These are phyloP conservation scores for Eospalax fontanierii DNA, from an alignment of 2,797 vertebrate species.

Conservation along the genomic window DNA sequence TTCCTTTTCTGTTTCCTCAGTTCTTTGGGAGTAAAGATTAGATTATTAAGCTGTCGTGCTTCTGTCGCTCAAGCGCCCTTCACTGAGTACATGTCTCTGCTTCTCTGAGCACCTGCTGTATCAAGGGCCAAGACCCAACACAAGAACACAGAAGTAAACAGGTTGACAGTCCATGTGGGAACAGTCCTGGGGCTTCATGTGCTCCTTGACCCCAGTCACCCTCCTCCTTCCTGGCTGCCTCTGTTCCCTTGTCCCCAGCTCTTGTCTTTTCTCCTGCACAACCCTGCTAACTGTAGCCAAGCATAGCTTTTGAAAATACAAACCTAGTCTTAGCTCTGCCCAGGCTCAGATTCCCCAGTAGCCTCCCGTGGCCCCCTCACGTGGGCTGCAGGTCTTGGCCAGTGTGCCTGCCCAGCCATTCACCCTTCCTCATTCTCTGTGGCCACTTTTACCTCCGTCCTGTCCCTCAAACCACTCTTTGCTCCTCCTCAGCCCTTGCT, in stretches of 20 bases:
- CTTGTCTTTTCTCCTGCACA: background rate
- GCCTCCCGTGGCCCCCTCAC: background rate
- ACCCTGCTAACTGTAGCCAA: background rate
- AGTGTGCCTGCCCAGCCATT: background rate
- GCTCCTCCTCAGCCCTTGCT: background rate
- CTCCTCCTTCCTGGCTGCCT: background rate
- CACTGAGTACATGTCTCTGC: background rate
- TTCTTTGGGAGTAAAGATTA: background rate
- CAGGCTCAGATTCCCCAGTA: background rate
- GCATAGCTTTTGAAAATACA: background rate
- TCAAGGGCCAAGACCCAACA: no score
- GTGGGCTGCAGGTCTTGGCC: background rate
- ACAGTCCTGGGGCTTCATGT: accelerated
- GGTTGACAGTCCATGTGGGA: background rate
- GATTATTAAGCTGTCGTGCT: background rate
- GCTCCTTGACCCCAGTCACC: background rate
- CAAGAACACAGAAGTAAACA: background rate
- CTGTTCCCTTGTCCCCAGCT: background rate
- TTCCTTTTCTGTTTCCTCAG: background rate
- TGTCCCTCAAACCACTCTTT: background rate
- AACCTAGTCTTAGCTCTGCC: background rate
- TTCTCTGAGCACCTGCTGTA: background rate
- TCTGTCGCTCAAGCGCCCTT: background rate
- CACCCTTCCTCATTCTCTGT: no score
- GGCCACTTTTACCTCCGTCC: background rate